Evolutionary conservation across 1,140 invertebrate genomes (phyloP).

Genomic region (Saccostrea glomerata): DNA sequence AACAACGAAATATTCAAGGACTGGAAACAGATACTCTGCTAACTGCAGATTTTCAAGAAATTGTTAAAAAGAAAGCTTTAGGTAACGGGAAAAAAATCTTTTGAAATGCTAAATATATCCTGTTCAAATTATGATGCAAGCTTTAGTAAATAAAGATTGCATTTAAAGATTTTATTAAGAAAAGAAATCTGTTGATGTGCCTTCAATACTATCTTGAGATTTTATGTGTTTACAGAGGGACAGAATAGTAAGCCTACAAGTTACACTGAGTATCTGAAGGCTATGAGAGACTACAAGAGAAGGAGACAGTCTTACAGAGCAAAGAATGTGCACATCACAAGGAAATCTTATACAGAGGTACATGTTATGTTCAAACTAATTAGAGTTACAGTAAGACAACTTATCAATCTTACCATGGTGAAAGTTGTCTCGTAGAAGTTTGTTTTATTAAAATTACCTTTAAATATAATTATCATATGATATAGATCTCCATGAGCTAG

Average conservation of each 20-base stretch:
- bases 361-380: background rate
- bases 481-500: no score
- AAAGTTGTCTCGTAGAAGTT: no score
- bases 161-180: no score
- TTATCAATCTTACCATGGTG: no score
- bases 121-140: background rate
- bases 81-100: constrained; percentile 4
- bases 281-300: constrained; percentile 74
- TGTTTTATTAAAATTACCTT: no score
- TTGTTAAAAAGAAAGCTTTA: constrained; percentile 62
- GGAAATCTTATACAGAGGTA: constrained; percentile 78
- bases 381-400: no score
- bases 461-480: no score
- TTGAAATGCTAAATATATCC: no score
- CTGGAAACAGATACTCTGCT: constrained; percentile 66
- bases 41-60: constrained; percentile 67
- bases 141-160: background rate
- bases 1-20: constrained; percentile 56
- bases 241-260: constrained; percentile 61
- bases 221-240: background rate
- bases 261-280: constrained; percentile 69
- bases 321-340: constrained; percentile 78
- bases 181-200: background rate
- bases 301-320: constrained; percentile 75
- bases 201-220: background rate